Conservation (phyloP, 2,113 vertebrate species). For the Mastomys natalensis region DNA sequence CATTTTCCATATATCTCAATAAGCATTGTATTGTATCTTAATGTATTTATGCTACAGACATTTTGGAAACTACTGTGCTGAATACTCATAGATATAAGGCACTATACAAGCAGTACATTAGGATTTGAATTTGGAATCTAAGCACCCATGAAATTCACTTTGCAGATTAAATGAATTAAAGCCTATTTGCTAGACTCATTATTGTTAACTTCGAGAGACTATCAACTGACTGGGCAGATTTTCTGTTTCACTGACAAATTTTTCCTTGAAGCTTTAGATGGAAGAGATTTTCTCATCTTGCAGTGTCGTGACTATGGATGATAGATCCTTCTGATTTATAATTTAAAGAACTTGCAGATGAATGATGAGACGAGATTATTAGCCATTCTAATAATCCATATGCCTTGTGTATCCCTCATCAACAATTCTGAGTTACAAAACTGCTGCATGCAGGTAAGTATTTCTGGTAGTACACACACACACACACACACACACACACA, state of each 20-base stretch:
- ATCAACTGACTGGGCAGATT: constrained; percentile 5
- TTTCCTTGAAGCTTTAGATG: constrained; percentile 34
- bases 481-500: background rate
- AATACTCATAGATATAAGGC: background rate
- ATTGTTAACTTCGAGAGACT: constrained; percentile 57
- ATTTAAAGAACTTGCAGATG: background rate
- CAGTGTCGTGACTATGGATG: background rate
- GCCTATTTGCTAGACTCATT: constrained; percentile 27
- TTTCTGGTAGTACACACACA: background rate
- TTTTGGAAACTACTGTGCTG: constrained; percentile 15
- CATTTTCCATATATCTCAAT: background rate
- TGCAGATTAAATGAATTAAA: constrained; percentile 64
- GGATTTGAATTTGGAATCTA: constrained; percentile 60
- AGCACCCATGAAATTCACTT: constrained; percentile 63
- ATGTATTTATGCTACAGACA: constrained; percentile 17
- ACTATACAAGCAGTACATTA: constrained; percentile 40
- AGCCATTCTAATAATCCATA: background rate
- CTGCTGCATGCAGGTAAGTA: background rate
- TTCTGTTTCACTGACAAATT: constrained; percentile 46
- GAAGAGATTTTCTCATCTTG: constrained; percentile 6
- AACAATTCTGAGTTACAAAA: constrained; percentile 17
- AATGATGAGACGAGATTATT: background rate
- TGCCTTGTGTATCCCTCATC: background rate
- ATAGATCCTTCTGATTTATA: background rate
- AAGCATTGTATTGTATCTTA: background rate